These are phyloP conservation scores for Drosophila pallidifrons DNA, from an alignment of 1,140 invertebrate genomes.

Conservation along the genomic window DNA sequence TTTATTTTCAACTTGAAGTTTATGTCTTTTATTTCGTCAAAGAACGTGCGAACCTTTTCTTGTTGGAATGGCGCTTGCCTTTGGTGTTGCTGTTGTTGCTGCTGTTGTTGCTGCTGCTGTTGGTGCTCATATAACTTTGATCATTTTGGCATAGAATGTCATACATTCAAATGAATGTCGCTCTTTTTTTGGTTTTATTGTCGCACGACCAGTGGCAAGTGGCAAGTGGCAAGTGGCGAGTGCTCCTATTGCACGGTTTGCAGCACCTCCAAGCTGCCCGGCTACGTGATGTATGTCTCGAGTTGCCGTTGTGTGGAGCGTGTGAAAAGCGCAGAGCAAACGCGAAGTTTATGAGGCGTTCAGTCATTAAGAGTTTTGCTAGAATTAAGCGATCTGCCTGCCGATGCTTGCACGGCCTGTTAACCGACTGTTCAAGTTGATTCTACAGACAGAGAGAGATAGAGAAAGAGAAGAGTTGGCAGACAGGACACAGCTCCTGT, in stretches of 20 bases:
- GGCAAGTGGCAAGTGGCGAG: conserved; percentile 8
- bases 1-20: conserved; percentile 15
- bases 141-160: conserved; percentile 70
- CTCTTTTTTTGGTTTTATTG: conserved; percentile 33
- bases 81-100: conserved; percentile 2
- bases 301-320: conserved; percentile 53
- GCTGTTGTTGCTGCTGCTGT: not conserved
- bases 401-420: not conserved
- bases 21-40: conserved; percentile 36
- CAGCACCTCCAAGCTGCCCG: conserved; percentile 26
- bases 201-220: conserved; percentile 50
- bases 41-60: conserved; percentile 57
- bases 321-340: conserved; percentile 67
- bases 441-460: not conserved
- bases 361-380: conserved; percentile 74
- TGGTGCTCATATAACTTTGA: conserved; percentile 67
- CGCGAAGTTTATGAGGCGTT: conserved; percentile 66
- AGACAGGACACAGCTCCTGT: conserved; percentile 14
- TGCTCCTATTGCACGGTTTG: conserved; percentile 55
- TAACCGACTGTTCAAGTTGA: not conserved
- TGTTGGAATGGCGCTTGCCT: not conserved
- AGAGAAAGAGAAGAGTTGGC: not conserved
- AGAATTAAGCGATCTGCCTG: conserved; percentile 50
- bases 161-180: conserved; percentile 75
- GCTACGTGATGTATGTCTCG: conserved; percentile 57